Percentiles rank a stretch among this genome's conserved stretches.
Evolutionary conservation across 2,888 invertebrate species (phyloP).

Genomic region (Beris chalybata): DNA sequence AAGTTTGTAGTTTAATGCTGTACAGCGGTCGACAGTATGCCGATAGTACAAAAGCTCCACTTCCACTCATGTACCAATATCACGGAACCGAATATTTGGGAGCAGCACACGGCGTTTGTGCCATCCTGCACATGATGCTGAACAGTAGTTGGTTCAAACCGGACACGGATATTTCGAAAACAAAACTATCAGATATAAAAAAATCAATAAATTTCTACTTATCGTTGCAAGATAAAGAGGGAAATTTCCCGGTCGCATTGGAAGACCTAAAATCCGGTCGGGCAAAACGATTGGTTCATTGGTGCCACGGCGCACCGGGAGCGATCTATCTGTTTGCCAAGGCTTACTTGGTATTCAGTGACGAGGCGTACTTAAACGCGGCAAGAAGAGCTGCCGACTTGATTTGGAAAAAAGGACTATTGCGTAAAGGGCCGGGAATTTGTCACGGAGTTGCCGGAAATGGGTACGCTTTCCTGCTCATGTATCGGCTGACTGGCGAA

Average conservation of each 20-base stretch:
- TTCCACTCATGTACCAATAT: constrained; percentile 75
- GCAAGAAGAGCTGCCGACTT: constrained; percentile 72
- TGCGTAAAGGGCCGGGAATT: constrained; percentile 85
- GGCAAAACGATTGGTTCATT: constrained; percentile 75
- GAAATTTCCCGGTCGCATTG: constrained; percentile 76
- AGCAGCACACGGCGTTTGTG: constrained; percentile 67
- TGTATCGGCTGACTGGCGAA: constrained; percentile 75
- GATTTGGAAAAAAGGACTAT: constrained; percentile 80
- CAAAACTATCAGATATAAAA: constrained; percentile 64
- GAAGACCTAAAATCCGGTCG: constrained; percentile 62
- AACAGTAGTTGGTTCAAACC: constrained; percentile 58
- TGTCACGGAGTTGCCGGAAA: constrained; percentile 88
- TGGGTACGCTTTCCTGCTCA: constrained; percentile 76
- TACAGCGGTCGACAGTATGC: constrained; percentile 73
- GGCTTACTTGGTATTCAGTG: constrained; percentile 74
- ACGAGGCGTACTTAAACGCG: constrained; percentile 70
- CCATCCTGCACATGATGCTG: constrained; percentile 68
- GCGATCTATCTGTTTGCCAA: constrained; percentile 79
- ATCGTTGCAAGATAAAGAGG: constrained; percentile 65
- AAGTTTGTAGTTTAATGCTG: constrained; percentile 70
- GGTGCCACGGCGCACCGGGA: constrained; percentile 91
- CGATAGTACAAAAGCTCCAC: constrained; percentile 59
- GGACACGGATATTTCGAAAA: constrained; percentile 46
- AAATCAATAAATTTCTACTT: constrained; percentile 66
- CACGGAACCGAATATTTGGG: constrained; percentile 59